A percentile compares a stretch with the other conserved stretches of the same genome.
These are phyloP conservation scores for Promerops cafer DNA, from an alignment of 2,113 vertebrate genomes.

Conservation along the genomic window DNA sequence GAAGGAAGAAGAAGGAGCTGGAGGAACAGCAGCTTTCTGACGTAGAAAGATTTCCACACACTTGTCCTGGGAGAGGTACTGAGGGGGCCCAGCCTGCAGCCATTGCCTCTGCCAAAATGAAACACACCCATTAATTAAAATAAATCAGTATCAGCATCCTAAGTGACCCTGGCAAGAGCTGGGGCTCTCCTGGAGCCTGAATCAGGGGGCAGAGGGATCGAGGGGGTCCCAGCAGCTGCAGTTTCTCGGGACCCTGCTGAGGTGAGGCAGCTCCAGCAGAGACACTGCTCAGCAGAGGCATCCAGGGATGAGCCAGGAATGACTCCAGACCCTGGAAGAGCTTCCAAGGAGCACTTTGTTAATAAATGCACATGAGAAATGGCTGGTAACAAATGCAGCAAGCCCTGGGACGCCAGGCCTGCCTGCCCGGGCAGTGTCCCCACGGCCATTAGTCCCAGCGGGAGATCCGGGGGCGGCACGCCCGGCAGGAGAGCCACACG, in stretches of 20 bases:
- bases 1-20: not conserved
- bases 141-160: accelerated
- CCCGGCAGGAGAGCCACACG: not conserved
- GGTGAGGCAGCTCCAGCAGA: not conserved
- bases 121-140: not conserved
- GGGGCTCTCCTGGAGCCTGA: not conserved
- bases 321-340: not conserved
- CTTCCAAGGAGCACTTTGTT: not conserved
- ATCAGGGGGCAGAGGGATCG: not conserved
- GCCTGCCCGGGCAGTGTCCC: not conserved
- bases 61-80: not conserved
- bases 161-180: not conserved
- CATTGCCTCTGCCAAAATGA: not conserved
- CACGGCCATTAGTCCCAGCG: not conserved
- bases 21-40: not conserved
- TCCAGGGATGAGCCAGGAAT: not conserved
- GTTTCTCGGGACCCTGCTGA: not conserved
- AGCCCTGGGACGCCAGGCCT: not conserved
- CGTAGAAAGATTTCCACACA: accelerated
- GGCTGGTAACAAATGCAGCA: not conserved
- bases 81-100: not conserved
- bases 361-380: not conserved
- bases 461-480: not conserved
- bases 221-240: not conserved
- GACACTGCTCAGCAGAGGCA: accelerated